Conservation (phyloP, 2,113 vertebrate species). For the Orycteropus afer region DNA sequence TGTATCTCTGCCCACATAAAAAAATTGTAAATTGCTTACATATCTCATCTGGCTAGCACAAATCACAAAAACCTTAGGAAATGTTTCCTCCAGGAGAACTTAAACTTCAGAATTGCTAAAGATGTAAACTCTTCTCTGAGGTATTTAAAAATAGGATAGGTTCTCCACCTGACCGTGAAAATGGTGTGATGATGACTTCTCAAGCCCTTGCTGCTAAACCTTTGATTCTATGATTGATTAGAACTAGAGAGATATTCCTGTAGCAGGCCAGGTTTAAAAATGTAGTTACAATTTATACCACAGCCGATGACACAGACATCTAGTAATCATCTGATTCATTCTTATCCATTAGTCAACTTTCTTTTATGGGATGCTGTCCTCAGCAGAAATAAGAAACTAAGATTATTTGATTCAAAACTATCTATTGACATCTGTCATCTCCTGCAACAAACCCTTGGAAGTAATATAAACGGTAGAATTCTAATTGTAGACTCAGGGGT, state of each 20-base stretch:
- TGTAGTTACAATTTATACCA: conserved; percentile 26
- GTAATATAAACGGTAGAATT: conserved; percentile 42
- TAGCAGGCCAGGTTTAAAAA: conserved; percentile 21
- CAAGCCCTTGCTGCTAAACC: neutral
- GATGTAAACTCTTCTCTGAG: neutral
- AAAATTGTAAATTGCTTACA: neutral
- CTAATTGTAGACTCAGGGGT: conserved; percentile 38
- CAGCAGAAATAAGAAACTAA: conserved; percentile 52
- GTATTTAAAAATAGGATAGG: neutral
- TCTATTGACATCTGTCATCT: neutral
- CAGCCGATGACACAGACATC: neutral
- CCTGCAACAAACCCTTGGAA: conserved; percentile 38
- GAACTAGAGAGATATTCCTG: conserved; percentile 47
- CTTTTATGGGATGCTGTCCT: conserved; percentile 44
- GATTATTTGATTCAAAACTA: conserved; percentile 43
- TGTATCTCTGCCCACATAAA: neutral
- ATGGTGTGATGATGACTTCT: neutral
- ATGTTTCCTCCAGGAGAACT: neutral
- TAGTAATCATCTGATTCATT: conserved; percentile 51
- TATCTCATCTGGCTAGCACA: neutral
- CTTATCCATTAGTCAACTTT: conserved; percentile 32
- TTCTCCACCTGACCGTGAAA: neutral
- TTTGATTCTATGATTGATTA: conserved; percentile 44
- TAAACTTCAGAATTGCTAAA: conserved; percentile 14
- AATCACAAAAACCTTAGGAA: conserved; percentile 1